Evolutionary conservation across 2,113 vertebrate species (phyloP).

Genomic region (Varanus komodoensis): DNA sequence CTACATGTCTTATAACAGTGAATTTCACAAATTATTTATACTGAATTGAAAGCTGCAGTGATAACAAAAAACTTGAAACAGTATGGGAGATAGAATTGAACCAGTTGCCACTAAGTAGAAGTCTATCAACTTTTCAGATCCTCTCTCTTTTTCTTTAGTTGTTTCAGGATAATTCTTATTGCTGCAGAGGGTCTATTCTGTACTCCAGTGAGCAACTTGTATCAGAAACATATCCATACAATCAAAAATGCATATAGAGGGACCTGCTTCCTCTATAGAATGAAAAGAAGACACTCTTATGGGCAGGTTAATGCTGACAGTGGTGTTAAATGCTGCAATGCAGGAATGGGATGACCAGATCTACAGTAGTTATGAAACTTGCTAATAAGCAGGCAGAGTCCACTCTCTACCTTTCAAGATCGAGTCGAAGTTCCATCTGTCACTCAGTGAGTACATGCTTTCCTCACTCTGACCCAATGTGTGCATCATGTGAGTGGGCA

Average conservation of each 20-base stretch:
- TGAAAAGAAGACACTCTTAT: neutral
- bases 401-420: constrained; percentile 21
- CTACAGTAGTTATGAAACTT: constrained; percentile 3
- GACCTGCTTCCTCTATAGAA: neutral
- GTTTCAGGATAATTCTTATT: neutral
- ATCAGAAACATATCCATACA: no score
- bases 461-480: no score
- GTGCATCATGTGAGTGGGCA: no score
- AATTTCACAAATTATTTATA: no score
- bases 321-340: neutral
- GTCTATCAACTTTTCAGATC: neutral
- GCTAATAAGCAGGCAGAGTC: neutral
- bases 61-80: no score
- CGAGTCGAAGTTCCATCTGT: neutral
- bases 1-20: no score
- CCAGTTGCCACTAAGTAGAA: neutral
- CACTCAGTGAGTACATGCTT: neutral
- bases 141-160: neutral
- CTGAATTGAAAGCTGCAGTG: no score
- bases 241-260: neutral
- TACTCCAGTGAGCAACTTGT: neutral
- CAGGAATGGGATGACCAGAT: neutral
- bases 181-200: neutral
- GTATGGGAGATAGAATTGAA: neutral
- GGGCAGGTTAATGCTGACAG: neutral